Evolutionary conservation across 2,888 invertebrate species (phyloP).

Genomic region (Prenolepis imparis): DNA sequence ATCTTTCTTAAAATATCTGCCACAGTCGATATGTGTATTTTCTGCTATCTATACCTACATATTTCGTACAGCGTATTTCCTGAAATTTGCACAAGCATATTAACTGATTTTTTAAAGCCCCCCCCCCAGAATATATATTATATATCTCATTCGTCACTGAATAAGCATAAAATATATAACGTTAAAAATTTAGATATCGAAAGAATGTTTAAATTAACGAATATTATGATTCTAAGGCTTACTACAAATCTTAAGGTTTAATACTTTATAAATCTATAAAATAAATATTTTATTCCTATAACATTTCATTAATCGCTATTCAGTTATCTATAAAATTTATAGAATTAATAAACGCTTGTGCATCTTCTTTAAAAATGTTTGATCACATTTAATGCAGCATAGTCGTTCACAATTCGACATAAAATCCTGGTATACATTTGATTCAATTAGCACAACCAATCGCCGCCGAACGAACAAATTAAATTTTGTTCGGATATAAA

Average conservation of each 20-base stretch:
- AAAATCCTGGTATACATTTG: background rate
- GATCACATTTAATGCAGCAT: background rate
- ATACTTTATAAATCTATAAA: background rate
- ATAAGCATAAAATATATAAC: background rate
- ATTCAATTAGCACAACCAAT: background rate
- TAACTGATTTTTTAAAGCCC: background rate
- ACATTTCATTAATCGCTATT: background rate
- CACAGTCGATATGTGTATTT: background rate
- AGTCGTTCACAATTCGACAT: background rate
- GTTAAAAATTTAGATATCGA: background rate
- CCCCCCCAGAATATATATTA: background rate
- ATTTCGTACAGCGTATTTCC: background rate
- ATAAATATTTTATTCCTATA: background rate
- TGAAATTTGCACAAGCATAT: background rate
- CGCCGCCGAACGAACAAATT: background rate
- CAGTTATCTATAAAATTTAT: background rate
- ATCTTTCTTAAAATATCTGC: background rate
- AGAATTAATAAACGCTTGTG: background rate
- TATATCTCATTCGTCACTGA: background rate
- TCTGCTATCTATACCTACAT: background rate
- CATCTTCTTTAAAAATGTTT: background rate
- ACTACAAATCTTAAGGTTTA: background rate
- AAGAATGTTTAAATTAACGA: background rate
- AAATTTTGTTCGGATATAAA: slow-evolving; percentile 15
- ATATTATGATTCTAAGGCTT: background rate